Evolutionary conservation across 1,140 invertebrate genomes (phyloP), one percentile per base, ranked within the genome.

Genomic region (Habropoda laboriosa): DNA sequence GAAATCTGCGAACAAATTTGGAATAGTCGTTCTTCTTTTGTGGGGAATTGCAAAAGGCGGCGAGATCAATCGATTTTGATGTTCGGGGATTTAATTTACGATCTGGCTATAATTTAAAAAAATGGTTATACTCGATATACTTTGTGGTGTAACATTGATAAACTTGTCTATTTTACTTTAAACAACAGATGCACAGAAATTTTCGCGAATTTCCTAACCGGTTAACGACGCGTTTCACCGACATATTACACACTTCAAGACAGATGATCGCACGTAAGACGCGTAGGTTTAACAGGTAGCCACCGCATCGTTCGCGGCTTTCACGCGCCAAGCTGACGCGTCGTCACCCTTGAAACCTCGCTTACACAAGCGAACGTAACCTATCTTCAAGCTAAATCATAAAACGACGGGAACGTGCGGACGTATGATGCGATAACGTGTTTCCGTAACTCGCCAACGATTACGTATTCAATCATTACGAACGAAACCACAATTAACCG

Each of bases 361-460:
- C 55, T 75, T 75, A 53, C 73, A 13, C 40, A 75, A 75, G 24
- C 16, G 24, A 35, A 42, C 73, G 49, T 66, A 75, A 75, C 49
- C 27, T 40, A 64, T 61, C 72, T 10, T 18, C 35, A 24, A 51
- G 32, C 47, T 47, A 61, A 66, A 55, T 75, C 61, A 61, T 55
- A 66, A 75, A 66, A 66, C 55, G 35, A 6, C 32, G 35, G 67
- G 21, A 24, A 55, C 35, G 27, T 32, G 38, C 18, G 38, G 63
- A 42, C 40, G 45, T 13, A 24, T 32, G 27, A 61, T 12, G 21
- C 72, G 35, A 49, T 53, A 32, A 75, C 40, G 24, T 38, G 24
- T 72, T 42, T 55, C 16, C 38, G n/a, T n/a, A 42, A 45, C 18
- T 7, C 67, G 10, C 16, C 6, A 12, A 67, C 16, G 21, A 30